Evolutionary conservation across 2,113 vertebrate genomes (phyloP).

Genomic region (Rhinopomastus cyanomelas): DNA sequence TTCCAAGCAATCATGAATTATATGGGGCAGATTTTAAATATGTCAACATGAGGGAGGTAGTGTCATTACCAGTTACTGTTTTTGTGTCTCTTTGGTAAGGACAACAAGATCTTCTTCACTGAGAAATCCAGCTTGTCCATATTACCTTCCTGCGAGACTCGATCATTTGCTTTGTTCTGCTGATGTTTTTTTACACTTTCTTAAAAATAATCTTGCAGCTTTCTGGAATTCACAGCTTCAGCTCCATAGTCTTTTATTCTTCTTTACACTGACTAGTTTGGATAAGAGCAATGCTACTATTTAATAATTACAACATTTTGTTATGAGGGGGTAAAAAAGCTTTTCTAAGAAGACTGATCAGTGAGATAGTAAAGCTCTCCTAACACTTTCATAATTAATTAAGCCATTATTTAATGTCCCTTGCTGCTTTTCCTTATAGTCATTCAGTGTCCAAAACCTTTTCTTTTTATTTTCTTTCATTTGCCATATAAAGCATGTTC

Average conservation of each 20-base stretch:
- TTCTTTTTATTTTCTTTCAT: neutral
- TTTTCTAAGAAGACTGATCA: neutral
- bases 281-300: neutral
- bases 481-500: neutral
- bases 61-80: neutral
- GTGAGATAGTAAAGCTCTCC: neutral
- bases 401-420: neutral
- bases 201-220: neutral
- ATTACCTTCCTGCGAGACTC: neutral
- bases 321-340: neutral
- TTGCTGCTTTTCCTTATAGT: neutral
- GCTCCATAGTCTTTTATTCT: neutral
- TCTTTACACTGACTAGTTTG: neutral
- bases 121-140: neutral
- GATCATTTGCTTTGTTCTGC: neutral
- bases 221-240: neutral
- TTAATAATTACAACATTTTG: neutral
- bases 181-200: neutral
- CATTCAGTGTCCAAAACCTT: neutral
- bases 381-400: neutral
- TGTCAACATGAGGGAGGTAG: neutral
- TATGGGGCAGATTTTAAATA: neutral
- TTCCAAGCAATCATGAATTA: neutral
- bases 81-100: neutral
- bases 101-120: neutral